Percentiles rank a stretch among this genome's conserved stretches.
Evolutionary conservation across 1,140 invertebrate species (phyloP).

Genomic region (Papilio aristodemus): DNA sequence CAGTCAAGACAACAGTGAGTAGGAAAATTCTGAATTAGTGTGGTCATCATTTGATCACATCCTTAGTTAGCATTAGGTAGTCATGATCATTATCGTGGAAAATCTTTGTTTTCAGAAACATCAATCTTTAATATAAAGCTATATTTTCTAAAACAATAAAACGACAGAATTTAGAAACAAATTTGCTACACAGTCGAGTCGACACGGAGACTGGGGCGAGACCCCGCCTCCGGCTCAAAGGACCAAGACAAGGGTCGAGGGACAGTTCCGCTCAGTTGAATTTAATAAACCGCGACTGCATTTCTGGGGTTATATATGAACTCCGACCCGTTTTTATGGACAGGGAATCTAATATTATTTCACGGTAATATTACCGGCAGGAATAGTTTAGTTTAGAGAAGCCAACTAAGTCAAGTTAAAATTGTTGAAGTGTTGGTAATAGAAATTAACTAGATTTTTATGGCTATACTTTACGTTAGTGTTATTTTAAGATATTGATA

Average conservation of each 20-base stretch:
- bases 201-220: neutral
- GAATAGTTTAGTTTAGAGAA: neutral
- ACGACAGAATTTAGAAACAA: neutral
- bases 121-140: no score
- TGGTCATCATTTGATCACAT: no score
- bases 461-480: neutral
- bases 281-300: constrained; percentile 51
- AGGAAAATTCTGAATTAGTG: no score
- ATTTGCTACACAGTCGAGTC: neutral
- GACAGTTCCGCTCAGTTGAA: constrained; percentile 48
- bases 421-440: neutral
- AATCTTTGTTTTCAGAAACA: no score
- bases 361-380: constrained; percentile 10
- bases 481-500: no score
- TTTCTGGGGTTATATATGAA: constrained; percentile 41
- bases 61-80: no score
- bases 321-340: constrained; percentile 27
- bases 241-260: constrained; percentile 45
- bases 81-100: no score
- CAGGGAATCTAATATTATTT: constrained; percentile 18
- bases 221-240: constrained; percentile 36
- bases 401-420: neutral
- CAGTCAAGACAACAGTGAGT: no score
- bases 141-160: no score
- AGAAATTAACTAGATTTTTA: neutral